Percentiles rank a stretch among this genome's conserved stretches.
Conservation (phyloP, 2,888 invertebrate species). For the Lasioglossum figueresi region DNA sequence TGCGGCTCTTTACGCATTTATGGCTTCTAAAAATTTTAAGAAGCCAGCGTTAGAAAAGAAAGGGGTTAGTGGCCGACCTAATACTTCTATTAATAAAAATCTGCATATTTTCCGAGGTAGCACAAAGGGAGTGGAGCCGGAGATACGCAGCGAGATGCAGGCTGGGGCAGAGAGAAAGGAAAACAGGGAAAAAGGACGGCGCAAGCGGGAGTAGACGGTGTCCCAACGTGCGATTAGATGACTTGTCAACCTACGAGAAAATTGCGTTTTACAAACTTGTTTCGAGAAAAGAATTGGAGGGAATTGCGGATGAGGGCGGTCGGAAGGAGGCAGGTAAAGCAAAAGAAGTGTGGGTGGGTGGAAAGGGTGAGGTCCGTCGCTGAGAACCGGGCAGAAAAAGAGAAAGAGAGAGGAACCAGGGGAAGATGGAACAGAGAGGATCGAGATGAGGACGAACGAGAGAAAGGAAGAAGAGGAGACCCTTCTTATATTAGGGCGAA, state of each 20-base stretch:
- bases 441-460: conserved; percentile 55
- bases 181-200: conserved; percentile 17
- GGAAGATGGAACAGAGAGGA: conserved; percentile 38
- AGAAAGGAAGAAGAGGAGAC: conserved; percentile 39
- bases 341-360: conserved; percentile 71
- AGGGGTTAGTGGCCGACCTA: not conserved
- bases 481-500: conserved; percentile 62
- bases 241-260: conserved; percentile 86
- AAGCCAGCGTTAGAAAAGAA: no score
- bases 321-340: conserved; percentile 71
- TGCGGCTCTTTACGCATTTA: no score
- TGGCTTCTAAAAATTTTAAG: no score
- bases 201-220: conserved; percentile 45
- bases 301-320: conserved; percentile 84
- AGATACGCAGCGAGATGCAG: conserved; percentile 37
- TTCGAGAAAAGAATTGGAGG: conserved; percentile 86
- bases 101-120: conserved; percentile 1
- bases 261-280: conserved; percentile 87
- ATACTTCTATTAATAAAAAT: not conserved
- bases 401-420: conserved; percentile 41
- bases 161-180: conserved; percentile 33
- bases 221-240: conserved; percentile 85
- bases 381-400: conserved; percentile 55
- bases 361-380: conserved; percentile 50
- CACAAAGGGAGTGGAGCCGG: conserved; percentile 1